Evolutionary conservation across 2,797 vertebrate genomes (phyloP).

Genomic region (Valencia hispanica): DNA sequence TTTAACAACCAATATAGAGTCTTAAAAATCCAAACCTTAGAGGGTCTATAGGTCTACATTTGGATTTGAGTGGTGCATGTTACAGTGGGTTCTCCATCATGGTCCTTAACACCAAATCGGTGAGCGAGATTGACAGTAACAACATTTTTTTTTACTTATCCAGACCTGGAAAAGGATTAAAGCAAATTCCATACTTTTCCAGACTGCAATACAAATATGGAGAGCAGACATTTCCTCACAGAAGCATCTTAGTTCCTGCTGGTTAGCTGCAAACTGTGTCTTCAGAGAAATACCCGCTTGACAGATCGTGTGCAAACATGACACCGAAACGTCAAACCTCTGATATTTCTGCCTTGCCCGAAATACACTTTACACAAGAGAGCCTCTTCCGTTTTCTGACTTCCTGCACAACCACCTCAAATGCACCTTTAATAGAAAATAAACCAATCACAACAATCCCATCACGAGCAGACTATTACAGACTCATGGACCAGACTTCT

Average conservation of each 20-base stretch:
- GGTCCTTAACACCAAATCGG: neutral
- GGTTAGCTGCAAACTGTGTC: conserved; percentile 17
- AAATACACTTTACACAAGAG: neutral
- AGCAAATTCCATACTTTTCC: neutral
- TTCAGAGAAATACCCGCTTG: conserved; percentile 10
- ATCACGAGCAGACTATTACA: neutral
- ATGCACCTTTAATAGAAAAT: neutral
- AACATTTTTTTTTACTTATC: neutral
- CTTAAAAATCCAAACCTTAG: too few species aligned
- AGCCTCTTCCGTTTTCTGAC: neutral
- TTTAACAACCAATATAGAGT: too few species aligned
- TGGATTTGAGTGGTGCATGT: neutral
- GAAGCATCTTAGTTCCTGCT: neutral
- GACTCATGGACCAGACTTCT: neutral
- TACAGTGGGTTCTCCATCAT: neutral
- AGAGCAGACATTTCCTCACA: neutral
- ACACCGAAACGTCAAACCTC: conserved; percentile 11
- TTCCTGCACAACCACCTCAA: neutral
- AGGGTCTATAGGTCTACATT: neutral
- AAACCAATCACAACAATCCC: neutral
- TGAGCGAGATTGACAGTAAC: neutral
- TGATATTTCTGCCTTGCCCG: neutral
- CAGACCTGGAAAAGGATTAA: neutral
- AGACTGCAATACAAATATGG: neutral
- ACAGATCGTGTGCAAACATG: conserved; percentile 7